phyloP scores from a whole-genome alignment of 2,888 invertebrate genomes.

The Eupithecia pulchellata region DNA sequence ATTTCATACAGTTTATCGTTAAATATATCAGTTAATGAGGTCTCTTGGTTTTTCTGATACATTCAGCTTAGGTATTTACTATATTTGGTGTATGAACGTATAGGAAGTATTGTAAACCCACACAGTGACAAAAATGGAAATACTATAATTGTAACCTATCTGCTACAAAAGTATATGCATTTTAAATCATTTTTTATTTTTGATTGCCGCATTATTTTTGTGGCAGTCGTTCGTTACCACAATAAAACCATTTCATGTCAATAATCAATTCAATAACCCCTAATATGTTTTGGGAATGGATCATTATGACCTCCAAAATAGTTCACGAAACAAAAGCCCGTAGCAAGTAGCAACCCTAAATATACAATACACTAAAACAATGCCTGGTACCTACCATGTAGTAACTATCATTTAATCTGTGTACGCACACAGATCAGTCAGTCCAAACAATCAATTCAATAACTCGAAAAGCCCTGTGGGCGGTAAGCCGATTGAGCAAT shows the following conservation, averaged over 20 bases:
- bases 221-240: no score
- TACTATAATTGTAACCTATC: neutral
- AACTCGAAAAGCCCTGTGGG: conserved; percentile 56
- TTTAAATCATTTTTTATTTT: neutral
- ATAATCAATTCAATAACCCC: neutral
- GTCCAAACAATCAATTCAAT: conserved; percentile 61
- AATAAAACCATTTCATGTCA: neutral
- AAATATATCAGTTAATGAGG: no score
- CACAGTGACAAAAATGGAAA: neutral
- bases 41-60: no score
- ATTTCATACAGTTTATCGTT: no score
- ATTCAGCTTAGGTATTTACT: no score
- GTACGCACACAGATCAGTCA: conserved; percentile 36
- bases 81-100: no score
- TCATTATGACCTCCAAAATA: neutral
- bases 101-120: no score
- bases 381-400: conserved; percentile 24
- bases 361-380: conserved; percentile 35
- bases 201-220: neutral
- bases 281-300: neutral
- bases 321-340: neutral
- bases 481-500: conserved; percentile 58
- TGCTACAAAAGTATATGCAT: neutral
- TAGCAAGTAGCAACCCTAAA: conserved; percentile 18
- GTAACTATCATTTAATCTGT: conserved; percentile 1